Evolutionary conservation across 2,888 invertebrate species (phyloP).

Genomic region (Eilema depressum): DNA sequence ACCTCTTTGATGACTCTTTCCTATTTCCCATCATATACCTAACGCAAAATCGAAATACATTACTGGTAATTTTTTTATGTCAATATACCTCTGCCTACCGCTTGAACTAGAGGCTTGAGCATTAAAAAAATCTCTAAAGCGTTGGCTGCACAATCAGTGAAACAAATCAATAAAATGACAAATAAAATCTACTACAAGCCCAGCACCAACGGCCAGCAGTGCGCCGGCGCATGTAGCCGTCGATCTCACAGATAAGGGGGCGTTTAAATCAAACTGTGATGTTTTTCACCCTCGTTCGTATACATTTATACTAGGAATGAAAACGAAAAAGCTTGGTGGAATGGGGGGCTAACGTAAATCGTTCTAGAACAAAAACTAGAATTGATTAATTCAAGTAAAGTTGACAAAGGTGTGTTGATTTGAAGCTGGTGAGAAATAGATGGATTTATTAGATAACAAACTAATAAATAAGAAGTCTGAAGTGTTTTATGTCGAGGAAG

Average conservation of each 20-base stretch:
- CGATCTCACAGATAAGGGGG: slow-evolving; percentile 66
- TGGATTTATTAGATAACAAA: slow-evolving; percentile 32
- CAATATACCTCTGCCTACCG: too few relatives aligned
- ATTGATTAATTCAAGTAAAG: slow-evolving; percentile 67
- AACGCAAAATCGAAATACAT: too few relatives aligned
- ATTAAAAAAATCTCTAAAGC: background rate
- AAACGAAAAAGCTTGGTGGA: slow-evolving; percentile 73
- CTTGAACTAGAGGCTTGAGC: background rate
- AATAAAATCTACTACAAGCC: slow-evolving; percentile 40
- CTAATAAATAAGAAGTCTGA: background rate
- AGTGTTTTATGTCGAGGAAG: background rate
- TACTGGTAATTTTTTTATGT: too few relatives aligned
- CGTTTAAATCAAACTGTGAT: slow-evolving; percentile 77
- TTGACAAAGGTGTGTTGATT: slow-evolving; percentile 35
- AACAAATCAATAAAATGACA: slow-evolving; percentile 37
- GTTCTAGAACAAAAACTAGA: slow-evolving; percentile 69
- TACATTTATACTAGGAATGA: slow-evolving; percentile 85
- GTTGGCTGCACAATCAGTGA: slow-evolving; percentile 28
- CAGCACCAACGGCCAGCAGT: slow-evolving; percentile 31
- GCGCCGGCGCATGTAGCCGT: slow-evolving; percentile 58
- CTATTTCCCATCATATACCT: too few relatives aligned
- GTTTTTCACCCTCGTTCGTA: slow-evolving; percentile 81
- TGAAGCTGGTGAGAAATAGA: slow-evolving; percentile 26
- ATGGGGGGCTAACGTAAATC: slow-evolving; percentile 85
- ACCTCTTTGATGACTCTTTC: too few relatives aligned